Percentiles rank a stretch among this genome's conserved stretches.
These are phyloP conservation scores for Corythoichthys intestinalis DNA, from an alignment of 2,113 vertebrate genomes.

Conservation along the genomic window DNA sequence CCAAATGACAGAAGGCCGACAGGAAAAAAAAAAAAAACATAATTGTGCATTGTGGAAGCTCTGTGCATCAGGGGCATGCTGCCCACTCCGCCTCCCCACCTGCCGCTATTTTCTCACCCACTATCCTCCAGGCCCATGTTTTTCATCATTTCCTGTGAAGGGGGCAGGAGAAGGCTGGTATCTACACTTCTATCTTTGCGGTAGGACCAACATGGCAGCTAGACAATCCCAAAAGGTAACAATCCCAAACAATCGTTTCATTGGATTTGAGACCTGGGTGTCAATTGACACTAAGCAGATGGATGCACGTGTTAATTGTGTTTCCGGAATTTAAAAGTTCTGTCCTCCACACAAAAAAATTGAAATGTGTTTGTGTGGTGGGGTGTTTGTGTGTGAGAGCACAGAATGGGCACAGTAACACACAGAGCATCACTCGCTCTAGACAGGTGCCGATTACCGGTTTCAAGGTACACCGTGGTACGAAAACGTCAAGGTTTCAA, in stretches of 20 bases:
- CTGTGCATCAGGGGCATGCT: not conserved
- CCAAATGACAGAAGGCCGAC: not conserved
- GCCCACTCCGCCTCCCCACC: conserved; percentile 10
- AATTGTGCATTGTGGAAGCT: conserved; percentile 1
- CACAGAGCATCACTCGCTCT: too few species aligned
- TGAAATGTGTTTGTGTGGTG: too few species aligned
- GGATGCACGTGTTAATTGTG: conserved; percentile 3
- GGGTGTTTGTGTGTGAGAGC: too few species aligned
- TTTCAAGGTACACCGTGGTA: too few species aligned
- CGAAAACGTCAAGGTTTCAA: too few species aligned
- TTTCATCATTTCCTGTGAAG: conserved; percentile 46
- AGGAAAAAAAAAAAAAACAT: not conserved
- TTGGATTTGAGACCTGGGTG: conserved; percentile 17
- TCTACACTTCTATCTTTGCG: conserved; percentile 22
- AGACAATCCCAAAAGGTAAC: conserved; percentile 23
- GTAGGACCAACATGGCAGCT: conserved; percentile 11
- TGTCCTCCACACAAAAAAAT: too few species aligned
- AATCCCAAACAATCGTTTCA: conserved; percentile 25
- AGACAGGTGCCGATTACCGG: too few species aligned
- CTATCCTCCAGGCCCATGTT: conserved; percentile 36
- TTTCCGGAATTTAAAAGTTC: too few species aligned
- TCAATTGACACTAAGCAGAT: conserved; percentile 32
- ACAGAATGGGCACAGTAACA: too few species aligned
- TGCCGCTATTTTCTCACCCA: conserved; percentile 38
- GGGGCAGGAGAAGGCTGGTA: conserved; percentile 7